Base-by-base conservation (phyloP, 2,113 vertebrate species). In the Atherinomorus stipes region DNA sequence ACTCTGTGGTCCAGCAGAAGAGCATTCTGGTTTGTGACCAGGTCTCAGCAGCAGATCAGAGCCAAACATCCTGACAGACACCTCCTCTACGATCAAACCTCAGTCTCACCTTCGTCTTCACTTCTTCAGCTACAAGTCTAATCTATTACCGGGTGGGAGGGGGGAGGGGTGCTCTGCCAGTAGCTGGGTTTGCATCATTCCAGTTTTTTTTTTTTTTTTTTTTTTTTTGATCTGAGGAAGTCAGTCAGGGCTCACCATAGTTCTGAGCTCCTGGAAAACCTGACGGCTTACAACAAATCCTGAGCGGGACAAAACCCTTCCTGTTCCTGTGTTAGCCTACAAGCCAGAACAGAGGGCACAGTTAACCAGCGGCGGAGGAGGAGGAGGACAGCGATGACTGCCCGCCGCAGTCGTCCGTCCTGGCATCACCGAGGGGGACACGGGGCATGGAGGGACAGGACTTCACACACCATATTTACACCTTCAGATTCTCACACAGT, bases 221-320 rank as follows among this genome's bases (percentile, higher is more conserved):
- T n/a, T n/a, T n/a, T n/a, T n/a, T 85, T 78, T 44, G 53, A 75
- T 45, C 66, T 64, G 69, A 83, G 53, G 71, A 74, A 63, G 54
- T 77, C 76, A 64, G 73, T 74, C 86, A 45, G 80, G 86, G 88
- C 89, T 95, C 94, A 94, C 93, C 93, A 95, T 94, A 81, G 88
- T 94, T 90, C 90, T 90, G 91, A 93, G 87, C 90, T 92, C 86
- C 90, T 78, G 88, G 86, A 92, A 90, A 92, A 93, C 90, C 91
- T 91, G 88, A 91, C 81, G 88, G 75, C 85, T 93, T 89, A 93
- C 89, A 92, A 92, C 90, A 91, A 93, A 86, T 93, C 91, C 85
- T 90, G 90, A 88, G 78, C 81, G 81, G 84, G 88, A 91, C 81
- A 91, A 90, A 91, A 87, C 84, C 90, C 92, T 84, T 85, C 85